These are phyloP conservation scores for Abscondita cerata DNA, from an alignment of 2,888 invertebrate species.

Conservation along the genomic window DNA sequence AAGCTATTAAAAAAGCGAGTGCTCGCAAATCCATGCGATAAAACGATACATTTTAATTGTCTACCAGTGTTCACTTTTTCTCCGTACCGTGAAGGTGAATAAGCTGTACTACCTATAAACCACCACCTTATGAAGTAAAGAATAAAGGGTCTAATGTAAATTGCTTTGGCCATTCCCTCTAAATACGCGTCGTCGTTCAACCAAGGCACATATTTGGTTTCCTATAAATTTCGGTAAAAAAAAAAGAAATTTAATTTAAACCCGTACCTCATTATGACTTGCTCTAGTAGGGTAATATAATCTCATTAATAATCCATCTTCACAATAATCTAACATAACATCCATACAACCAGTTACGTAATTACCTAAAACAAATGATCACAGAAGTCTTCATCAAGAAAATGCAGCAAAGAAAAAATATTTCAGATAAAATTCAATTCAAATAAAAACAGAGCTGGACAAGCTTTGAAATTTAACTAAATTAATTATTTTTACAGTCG, in stretches of 20 bases:
- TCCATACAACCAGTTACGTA: conserved; percentile 66
- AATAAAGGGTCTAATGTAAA: conserved; percentile 54
- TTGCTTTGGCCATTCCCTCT: conserved; percentile 60
- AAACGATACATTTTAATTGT: conserved; percentile 64
- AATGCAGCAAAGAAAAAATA: too few species aligned
- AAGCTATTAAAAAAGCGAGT: conserved; percentile 67
- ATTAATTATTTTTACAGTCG: too few species aligned
- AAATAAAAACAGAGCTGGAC: neutral
- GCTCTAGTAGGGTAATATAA: conserved; percentile 65
- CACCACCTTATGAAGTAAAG: conserved; percentile 53
- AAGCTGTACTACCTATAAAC: conserved; percentile 55
- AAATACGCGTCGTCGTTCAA: conserved; percentile 63
- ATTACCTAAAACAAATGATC: conserved; percentile 54
- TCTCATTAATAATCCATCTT: conserved; percentile 63
- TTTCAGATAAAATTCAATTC: too few species aligned
- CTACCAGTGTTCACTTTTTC: conserved; percentile 55
- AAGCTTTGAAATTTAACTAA: too few species aligned
- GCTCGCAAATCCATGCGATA: conserved; percentile 72
- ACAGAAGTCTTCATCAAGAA: neutral
- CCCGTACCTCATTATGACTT: conserved; percentile 49
- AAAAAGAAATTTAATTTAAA: neutral
- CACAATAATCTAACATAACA: conserved; percentile 63
- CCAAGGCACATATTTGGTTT: conserved; percentile 63
- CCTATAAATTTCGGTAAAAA: too few species aligned
- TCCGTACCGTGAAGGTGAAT: conserved; percentile 63